Conservation (phyloP, 2,888 invertebrate genomes). For the Atrina japonica region DNA sequence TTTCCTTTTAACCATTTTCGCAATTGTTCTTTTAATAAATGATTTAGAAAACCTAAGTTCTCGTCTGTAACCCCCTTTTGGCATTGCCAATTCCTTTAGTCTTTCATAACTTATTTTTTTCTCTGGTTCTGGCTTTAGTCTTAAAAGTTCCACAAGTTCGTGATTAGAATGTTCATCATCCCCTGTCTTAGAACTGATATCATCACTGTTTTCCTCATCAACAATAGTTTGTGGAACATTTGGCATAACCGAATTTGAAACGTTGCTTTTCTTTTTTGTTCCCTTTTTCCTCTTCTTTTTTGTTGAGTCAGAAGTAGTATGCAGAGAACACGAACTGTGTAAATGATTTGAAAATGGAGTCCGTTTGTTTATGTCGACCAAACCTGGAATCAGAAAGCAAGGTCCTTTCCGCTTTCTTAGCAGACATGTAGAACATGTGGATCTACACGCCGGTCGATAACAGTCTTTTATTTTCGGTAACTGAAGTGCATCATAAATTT, state of each 20-base stretch:
- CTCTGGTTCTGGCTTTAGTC: constrained; percentile 6
- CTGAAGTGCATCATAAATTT: constrained; percentile 46
- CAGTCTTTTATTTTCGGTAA: constrained; percentile 57
- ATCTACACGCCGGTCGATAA: constrained; percentile 57
- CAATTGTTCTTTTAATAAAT: constrained; percentile 49
- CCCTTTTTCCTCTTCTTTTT: constrained; percentile 13
- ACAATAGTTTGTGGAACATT: too few species aligned
- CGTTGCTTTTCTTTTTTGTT: too few species aligned
- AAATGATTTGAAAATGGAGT: not conserved
- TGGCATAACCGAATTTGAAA: too few species aligned
- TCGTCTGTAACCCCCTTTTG: constrained; percentile 49
- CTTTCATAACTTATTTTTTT: constrained; percentile 37
- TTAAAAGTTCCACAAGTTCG: constrained; percentile 21
- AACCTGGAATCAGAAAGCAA: constrained; percentile 57
- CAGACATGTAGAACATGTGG: constrained; percentile 54
- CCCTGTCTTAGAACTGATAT: not conserved
- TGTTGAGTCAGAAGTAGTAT: not conserved
- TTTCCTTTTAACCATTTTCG: constrained; percentile 45
- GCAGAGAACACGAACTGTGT: not conserved
- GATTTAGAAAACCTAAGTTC: constrained; percentile 55
- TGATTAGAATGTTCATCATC: constrained; percentile 14
- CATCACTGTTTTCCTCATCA: not conserved
- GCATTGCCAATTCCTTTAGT: constrained; percentile 47
- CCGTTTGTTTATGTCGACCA: constrained; percentile 15
- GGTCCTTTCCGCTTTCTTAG: constrained; percentile 49